Evolutionary conservation across 2,113 vertebrate species (phyloP).

Genomic region (Butorides virescens): DNA sequence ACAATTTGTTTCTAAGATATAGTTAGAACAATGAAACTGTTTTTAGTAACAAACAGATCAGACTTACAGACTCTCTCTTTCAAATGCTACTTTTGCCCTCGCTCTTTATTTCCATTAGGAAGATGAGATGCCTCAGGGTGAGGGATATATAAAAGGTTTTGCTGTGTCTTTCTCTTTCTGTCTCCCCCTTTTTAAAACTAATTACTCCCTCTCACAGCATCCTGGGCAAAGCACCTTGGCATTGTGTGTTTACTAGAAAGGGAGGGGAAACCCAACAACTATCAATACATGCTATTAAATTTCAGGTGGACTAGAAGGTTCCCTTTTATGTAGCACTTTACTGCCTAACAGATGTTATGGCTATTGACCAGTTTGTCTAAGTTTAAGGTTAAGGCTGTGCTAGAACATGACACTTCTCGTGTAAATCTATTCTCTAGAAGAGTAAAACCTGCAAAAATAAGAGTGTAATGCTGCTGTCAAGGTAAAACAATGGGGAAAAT

Average conservation of each 20-base stretch:
- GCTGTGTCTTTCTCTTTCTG: neutral
- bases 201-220: slow-evolving; percentile 2
- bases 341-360: neutral
- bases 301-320: slow-evolving; percentile 39
- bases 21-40: neutral
- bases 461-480: neutral
- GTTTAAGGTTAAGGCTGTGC: neutral
- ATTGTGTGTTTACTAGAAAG: neutral
- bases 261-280: neutral
- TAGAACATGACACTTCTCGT: neutral
- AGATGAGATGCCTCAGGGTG: neutral
- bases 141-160: neutral
- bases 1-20: neutral
- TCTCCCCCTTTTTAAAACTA: neutral
- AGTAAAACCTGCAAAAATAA: neutral
- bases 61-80: neutral
- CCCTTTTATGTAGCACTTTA: slow-evolving; percentile 17
- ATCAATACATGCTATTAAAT: slow-evolving; percentile 55
- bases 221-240: neutral
- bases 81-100: neutral
- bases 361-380: neutral
- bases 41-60: neutral
- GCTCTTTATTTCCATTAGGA: neutral
- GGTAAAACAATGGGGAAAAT: neutral
- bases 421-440: neutral